phyloP scores from a whole-genome alignment of 2,113 vertebrate genomes.

The Uropsilus gracilis region DNA sequence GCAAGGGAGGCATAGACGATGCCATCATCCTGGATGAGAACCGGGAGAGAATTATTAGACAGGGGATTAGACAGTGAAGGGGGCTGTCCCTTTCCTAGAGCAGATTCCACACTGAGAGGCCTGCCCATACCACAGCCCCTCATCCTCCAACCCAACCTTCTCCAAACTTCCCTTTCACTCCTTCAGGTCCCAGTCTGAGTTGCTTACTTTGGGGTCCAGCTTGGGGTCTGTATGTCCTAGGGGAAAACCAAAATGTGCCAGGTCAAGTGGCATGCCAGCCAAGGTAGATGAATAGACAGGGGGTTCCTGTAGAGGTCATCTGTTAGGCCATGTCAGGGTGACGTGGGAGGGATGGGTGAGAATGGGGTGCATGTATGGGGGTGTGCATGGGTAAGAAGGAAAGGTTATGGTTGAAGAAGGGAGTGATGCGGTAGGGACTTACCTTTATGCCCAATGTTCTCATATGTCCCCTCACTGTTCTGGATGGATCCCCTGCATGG shows the following conservation, averaged over 20 bases:
- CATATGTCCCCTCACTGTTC: neutral
- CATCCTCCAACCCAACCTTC: neutral
- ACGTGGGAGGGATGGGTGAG: neutral
- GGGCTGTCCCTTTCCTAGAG: neutral
- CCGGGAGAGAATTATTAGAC: neutral
- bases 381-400: neutral
- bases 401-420: neutral
- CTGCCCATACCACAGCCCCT: neutral
- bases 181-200: neutral
- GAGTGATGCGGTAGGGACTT: neutral
- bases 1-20: slow-evolving; percentile 49
- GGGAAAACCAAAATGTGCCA: neutral
- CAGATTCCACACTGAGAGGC: neutral
- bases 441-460: slow-evolving; percentile 12
- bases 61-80: too few species aligned
- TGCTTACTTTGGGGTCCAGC: slow-evolving; percentile 13
- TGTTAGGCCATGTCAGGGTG: neutral
- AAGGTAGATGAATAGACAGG: neutral
- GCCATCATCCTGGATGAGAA: neutral
- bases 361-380: neutral
- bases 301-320: neutral
- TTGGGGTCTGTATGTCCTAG: neutral
- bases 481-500: neutral
- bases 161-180: neutral
- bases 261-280: neutral